Evolutionary conservation across 1,140 invertebrate species (phyloP), one percentile per base, ranked within the genome.

Genomic region (Orchesella cincta): DNA sequence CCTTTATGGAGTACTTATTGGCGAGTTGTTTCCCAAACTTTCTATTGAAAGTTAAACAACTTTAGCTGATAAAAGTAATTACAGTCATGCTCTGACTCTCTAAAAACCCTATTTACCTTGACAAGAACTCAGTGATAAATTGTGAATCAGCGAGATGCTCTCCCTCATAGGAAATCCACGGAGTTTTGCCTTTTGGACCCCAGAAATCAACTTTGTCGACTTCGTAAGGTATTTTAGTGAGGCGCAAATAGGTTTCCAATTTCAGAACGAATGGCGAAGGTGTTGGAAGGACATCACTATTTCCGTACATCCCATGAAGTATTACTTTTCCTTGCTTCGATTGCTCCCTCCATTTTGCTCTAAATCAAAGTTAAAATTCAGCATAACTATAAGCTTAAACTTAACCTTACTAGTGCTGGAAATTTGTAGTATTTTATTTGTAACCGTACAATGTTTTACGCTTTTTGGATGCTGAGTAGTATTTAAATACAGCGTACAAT

Each of bases 151-250:
- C 83, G 0, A 87, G 74, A 1, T 84, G 79, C 62, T 84, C 74
- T 0, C 85, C 86, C 77, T 87, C 86, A 62, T 85, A 82, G 12
- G 83, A 84, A 36, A 88, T 86, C 86, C 86, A 88, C 0, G 87
- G 87, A 29, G 78, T 82, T 78, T 85, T 85, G 26, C 83, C 82
- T 77, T 82, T 84, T 0, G 82, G 75, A 29, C 83, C 81, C 62
- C 82, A 80, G 20, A 82, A 81, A 12, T 79, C 62, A 3, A 14
- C 23, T 51, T 39, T 36, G 31, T 73, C 35, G 26, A 75, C 46
- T 34, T 78, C 23, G 29, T 75, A 75, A 1, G 26, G n/a, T 2
- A 75, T 46, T 20, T 67, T 71, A 12, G 73, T 57, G 52, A 76
- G 64, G 1, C 77, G 34, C 23, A 78, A 28, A 54, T 46, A 78